Evolutionary conservation across 2,797 vertebrate species (phyloP).

Genomic region (Rhabdophis nuchalis): DNA sequence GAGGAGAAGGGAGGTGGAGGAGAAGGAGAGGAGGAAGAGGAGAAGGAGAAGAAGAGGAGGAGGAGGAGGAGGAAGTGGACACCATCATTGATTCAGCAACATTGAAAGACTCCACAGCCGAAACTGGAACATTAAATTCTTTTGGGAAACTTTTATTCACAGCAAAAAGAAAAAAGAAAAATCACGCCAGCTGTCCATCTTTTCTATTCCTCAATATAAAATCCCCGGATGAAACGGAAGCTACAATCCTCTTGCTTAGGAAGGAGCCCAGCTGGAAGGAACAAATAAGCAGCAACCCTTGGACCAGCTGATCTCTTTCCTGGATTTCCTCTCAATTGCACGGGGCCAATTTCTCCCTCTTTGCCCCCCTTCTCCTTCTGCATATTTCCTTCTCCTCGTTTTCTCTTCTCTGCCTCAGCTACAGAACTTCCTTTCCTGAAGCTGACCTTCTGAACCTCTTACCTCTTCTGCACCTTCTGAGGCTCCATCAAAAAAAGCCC

Average conservation of each 20-base stretch:
- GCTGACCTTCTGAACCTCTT: neutral
- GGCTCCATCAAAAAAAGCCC: neutral
- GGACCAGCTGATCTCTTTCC: neutral
- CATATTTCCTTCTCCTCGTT: neutral
- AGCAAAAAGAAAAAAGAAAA: neutral
- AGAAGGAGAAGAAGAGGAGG: neutral
- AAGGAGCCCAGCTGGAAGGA: neutral
- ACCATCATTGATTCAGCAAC: neutral
- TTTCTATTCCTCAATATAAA: neutral
- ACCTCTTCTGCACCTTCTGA: neutral
- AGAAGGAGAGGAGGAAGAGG: neutral
- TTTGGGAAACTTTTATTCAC: neutral
- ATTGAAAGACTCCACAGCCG: neutral
- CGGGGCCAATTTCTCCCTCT: neutral
- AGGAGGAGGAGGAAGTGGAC: no score
- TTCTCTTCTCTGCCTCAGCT: neutral
- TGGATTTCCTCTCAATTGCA: neutral
- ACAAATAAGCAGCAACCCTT: neutral
- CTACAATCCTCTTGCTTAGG: neutral
- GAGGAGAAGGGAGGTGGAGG: no score
- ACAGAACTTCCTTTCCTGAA: neutral
- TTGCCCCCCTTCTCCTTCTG: neutral
- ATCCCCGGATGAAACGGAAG: neutral
- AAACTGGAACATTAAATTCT: neutral
- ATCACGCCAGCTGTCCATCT: neutral